These are phyloP conservation scores for Cosmorhoe ocellata DNA, from an alignment of 2,888 invertebrate species.

Conservation along the genomic window DNA sequence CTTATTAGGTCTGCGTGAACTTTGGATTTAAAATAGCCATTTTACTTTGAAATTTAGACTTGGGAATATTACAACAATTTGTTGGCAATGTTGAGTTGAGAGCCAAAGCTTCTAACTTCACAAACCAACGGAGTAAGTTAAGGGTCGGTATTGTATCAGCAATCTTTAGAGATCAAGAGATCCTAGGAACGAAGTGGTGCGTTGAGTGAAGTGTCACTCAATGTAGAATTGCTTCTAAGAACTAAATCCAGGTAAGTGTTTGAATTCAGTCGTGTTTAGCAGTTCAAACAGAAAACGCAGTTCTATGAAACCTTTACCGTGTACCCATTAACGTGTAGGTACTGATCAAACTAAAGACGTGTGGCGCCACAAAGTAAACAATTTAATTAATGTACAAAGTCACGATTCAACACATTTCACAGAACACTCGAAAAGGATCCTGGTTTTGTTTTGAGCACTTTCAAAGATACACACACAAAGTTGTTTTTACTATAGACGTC, in stretches of 20 bases:
- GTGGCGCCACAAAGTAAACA: slow-evolving; percentile 73
- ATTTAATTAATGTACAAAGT: slow-evolving; percentile 69
- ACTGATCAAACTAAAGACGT: slow-evolving; percentile 63
- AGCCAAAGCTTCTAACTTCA: no score
- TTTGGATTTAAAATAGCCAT: neutral
- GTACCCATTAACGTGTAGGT: slow-evolving; percentile 60
- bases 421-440: slow-evolving; percentile 37
- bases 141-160: no score
- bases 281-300: slow-evolving; percentile 33
- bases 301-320: slow-evolving; percentile 51
- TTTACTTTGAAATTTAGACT: no score
- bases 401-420: slow-evolving; percentile 59
- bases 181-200: slow-evolving; percentile 2
- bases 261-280: slow-evolving; percentile 8
- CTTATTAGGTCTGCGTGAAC: neutral
- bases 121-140: no score
- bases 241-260: slow-evolving; percentile 5
- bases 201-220: no score
- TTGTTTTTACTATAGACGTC: neutral
- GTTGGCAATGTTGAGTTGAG: no score
- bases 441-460: slow-evolving; percentile 21
- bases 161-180: no score
- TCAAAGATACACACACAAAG: neutral
- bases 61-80: no score
- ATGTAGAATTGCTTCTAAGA: slow-evolving; percentile 5